Evolutionary conservation across 2,797 vertebrate genomes (phyloP), one percentile per base, ranked within the genome.

Genomic region (Typhlichthys subterraneus): DNA sequence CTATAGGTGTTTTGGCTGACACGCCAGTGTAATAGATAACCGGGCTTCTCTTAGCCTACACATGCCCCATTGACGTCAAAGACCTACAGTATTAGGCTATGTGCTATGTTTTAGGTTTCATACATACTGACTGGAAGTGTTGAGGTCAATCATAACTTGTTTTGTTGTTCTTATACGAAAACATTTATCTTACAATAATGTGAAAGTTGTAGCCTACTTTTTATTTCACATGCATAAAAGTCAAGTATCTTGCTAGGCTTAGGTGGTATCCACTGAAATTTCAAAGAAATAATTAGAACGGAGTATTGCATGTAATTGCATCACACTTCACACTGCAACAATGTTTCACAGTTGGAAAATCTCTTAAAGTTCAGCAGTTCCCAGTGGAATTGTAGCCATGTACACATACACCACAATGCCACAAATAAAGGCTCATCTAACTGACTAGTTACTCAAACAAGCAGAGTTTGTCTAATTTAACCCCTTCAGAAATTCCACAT

Each of bases 401-500:
- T 42, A 42, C 6, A 38, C 5, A 6, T 38, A 19, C 13, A 13
- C 7, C 38, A 29, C 3, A 29, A 15, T 52, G 55, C 9, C 47
- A 51, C 33, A 7, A 14, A n/a, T 42, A 42, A 15, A 7, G 31
- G 14, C 15, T 23, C 3, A 5, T 55, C 61, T 55, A 63, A 55
- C 47, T 55, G 52, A 45, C 9, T 48, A 55, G 52, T 48, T 63
- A 17, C 52, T 31, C 45, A 48, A 31, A 45, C 42, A 13, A 48
- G 45, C 13, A 23, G 1, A 54, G 38, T 8, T 11, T 17, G 53
- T 62, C 1, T 42, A 9, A 42, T 38, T 38, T 6, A 38, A 38
- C 33, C 33, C 7, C 33, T 38, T 38, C 33, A 8, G 33, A 38
- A 29, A 29, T 29, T 38, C 8, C 33, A 38, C 33, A 38, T 38